Evolutionary conservation across 35 echinoderm and acorn worm genomes (phyloP).

Genomic region (Anneissia japonica): DNA sequence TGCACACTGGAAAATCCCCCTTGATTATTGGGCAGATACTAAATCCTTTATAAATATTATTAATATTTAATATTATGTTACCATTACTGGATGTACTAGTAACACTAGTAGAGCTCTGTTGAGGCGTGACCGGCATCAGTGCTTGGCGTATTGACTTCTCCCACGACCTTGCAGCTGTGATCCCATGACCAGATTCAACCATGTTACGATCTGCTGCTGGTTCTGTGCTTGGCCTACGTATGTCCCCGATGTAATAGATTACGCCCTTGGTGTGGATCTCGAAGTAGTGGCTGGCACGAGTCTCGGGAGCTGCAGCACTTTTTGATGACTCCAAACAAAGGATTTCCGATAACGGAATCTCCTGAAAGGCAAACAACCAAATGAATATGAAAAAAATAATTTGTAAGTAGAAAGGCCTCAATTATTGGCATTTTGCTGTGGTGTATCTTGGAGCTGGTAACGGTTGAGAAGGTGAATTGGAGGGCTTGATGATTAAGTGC

Average conservation of each 20-base stretch:
- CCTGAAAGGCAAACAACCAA: conserved; percentile 33
- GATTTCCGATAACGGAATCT: conserved; percentile 93
- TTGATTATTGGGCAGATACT: too few relatives aligned
- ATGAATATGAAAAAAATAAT: neutral
- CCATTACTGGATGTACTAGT: conserved; percentile 80
- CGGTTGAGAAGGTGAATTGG: too few relatives aligned
- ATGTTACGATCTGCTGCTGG: neutral
- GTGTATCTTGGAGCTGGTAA: too few relatives aligned
- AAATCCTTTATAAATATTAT: too few relatives aligned
- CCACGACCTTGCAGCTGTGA: conserved; percentile 68
- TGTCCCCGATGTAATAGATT: conserved; percentile 84
- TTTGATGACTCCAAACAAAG: conserved; percentile 16
- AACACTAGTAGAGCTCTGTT: conserved; percentile 68
- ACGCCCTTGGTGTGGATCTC: conserved; percentile 76
- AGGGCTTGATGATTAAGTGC: too few relatives aligned
- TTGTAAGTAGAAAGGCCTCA: too few relatives aligned
- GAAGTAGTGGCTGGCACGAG: conserved; percentile 72
- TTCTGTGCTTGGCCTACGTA: neutral
- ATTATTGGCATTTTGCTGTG: too few relatives aligned
- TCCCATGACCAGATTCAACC: conserved; percentile 14
- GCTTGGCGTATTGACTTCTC: conserved; percentile 86
- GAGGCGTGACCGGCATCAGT: conserved; percentile 91
- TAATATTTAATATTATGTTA: too few relatives aligned
- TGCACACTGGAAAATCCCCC: too few relatives aligned
- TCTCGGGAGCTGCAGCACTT: neutral